Evolutionary conservation across 1,140 invertebrate genomes (phyloP).

Genomic region (Brachionus asplanchnoidis): DNA sequence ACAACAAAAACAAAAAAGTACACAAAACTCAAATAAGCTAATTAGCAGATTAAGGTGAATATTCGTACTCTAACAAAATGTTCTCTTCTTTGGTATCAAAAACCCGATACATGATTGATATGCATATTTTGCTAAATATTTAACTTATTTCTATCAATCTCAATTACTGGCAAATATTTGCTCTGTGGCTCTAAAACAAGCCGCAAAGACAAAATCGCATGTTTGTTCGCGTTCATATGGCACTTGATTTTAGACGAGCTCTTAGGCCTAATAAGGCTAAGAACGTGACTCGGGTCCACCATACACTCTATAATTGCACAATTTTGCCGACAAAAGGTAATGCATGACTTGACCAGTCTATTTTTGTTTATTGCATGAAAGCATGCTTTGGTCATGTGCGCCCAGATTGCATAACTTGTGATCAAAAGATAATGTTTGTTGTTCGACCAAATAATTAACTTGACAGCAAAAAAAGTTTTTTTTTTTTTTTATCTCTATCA

Average conservation of each 20-base stretch:
- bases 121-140: conserved; percentile 28
- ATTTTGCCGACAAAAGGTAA: not conserved
- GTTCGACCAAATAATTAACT: too few species aligned
- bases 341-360: not conserved
- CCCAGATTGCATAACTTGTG: not conserved
- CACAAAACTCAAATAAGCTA: conserved; percentile 7
- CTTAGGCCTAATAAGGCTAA: not conserved
- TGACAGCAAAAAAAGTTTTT: too few species aligned
- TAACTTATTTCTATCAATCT: conserved; percentile 15
- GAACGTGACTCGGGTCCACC: not conserved
- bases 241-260: conserved; percentile 24
- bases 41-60: conserved; percentile 12
- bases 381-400: not conserved
- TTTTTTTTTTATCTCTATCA: too few species aligned
- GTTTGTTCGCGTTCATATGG: conserved; percentile 12
- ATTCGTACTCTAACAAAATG: conserved; percentile 13
- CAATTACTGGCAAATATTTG: conserved; percentile 9
- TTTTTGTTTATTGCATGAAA: not conserved
- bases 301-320: not conserved
- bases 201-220: not conserved
- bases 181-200: not conserved
- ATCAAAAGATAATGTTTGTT: not conserved
- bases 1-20: not conserved
- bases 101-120: conserved; percentile 33
- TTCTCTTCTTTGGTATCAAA: not conserved